Percentiles rank a stretch among this genome's conserved stretches.
phyloP scores from a whole-genome alignment of 2,888 invertebrate genomes.

The Eupsilia transversa region DNA sequence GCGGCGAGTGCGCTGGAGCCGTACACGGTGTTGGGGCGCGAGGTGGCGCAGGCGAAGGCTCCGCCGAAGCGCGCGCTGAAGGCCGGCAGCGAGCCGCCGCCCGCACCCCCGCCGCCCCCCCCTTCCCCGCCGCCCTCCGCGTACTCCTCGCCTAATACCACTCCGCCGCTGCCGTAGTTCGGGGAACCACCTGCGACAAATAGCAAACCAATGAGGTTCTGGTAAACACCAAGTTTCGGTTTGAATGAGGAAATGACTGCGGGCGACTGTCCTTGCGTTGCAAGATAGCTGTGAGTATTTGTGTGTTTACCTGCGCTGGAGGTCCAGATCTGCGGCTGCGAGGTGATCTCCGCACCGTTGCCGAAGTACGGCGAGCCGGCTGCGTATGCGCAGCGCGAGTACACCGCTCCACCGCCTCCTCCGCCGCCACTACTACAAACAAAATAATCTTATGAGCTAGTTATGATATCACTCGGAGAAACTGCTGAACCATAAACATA shows the following conservation, averaged over 20 bases:
- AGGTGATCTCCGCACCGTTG: conserved; percentile 72
- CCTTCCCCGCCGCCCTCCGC: conserved; percentile 71
- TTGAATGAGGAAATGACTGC: background rate
- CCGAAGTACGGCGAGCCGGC: conserved; percentile 82
- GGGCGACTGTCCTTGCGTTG: background rate
- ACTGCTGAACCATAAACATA: conserved; percentile 1
- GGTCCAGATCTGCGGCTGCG: conserved; percentile 82
- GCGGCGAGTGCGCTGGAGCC: conserved; percentile 73
- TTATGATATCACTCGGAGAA: background rate
- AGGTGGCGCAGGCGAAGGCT: conserved; percentile 79
- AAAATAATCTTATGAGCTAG: background rate
- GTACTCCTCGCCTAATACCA: conserved; percentile 75
- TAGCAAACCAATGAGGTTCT: conserved; percentile 6
- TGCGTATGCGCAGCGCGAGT: conserved; percentile 81
- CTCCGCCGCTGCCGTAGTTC: conserved; percentile 76
- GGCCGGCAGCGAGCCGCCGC: conserved; percentile 88
- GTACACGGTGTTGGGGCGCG: conserved; percentile 80
- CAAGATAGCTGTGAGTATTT: background rate
- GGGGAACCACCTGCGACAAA: conserved; percentile 79
- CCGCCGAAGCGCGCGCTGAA: conserved; percentile 90
- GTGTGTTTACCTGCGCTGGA: conserved; percentile 78
- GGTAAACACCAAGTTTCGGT: background rate
- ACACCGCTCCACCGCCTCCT: conserved; percentile 72
- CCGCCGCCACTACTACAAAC: conserved; percentile 59
- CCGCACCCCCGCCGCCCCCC: conserved; percentile 73